Evolutionary conservation across 2,888 invertebrate genomes (phyloP).

Genomic region (Acleris cristana): DNA sequence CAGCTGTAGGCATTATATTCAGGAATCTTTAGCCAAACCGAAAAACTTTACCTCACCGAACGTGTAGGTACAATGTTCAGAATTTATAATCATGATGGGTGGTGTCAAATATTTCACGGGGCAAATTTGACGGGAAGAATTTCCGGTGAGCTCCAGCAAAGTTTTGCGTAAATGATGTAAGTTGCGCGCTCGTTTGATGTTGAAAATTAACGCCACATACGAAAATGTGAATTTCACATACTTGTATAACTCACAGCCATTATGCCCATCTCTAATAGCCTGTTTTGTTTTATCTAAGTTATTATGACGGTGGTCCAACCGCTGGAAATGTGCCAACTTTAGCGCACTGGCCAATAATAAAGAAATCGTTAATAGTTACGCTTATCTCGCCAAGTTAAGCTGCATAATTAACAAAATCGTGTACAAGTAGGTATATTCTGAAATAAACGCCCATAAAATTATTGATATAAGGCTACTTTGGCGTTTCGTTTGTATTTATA

Average conservation of each 20-base stretch:
- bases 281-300: conserved; percentile 40
- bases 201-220: conserved; percentile 58
- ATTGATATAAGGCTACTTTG: neutral
- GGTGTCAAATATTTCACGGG: conserved; percentile 60
- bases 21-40: neutral
- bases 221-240: conserved; percentile 59
- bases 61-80: conserved; percentile 11
- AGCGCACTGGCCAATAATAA: neutral
- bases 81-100: conserved; percentile 48
- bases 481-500: conserved; percentile 7
- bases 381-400: neutral
- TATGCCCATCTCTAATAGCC: conserved; percentile 45
- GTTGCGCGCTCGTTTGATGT: conserved; percentile 61
- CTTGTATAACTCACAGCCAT: conserved; percentile 50
- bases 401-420: neutral
- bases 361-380: neutral
- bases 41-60: conserved; percentile 27
- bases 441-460: neutral
- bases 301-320: conserved; percentile 19
- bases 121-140: conserved; percentile 53
- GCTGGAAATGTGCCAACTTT: conserved; percentile 28
- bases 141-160: conserved; percentile 50
- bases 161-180: conserved; percentile 61
- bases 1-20: neutral
- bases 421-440: neutral